phyloP scores from a whole-genome alignment of 2,113 vertebrate genomes.

The Thunnus thynnus region DNA sequence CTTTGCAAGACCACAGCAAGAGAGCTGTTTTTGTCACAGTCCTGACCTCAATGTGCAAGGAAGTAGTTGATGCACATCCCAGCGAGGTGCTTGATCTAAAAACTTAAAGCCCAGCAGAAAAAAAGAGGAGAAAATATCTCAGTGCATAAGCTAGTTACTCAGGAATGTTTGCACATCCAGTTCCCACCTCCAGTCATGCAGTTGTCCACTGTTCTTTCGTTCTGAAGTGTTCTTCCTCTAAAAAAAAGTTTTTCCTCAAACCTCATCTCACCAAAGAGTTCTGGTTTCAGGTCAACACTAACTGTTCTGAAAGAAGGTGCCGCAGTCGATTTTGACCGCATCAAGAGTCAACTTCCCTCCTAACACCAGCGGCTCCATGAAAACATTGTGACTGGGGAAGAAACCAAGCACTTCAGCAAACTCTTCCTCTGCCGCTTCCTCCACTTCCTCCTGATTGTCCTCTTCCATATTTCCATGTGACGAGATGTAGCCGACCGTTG shows the following conservation, averaged over 20 bases:
- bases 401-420: constrained; percentile 48
- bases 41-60: constrained; percentile 22
- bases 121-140: neutral
- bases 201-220: neutral
- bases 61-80: constrained; percentile 62
- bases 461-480: constrained; percentile 55
- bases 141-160: too few species aligned
- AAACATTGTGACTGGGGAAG: constrained; percentile 68
- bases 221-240: neutral
- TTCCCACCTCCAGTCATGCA: neutral
- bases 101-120: neutral
- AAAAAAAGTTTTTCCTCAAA: neutral
- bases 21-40: neutral
- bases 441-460: constrained; percentile 57
- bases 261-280: constrained; percentile 6
- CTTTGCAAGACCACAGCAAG: neutral
- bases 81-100: neutral
- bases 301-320: constrained; percentile 66
- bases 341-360: constrained; percentile 82
- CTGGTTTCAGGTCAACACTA: constrained; percentile 8
- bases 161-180: neutral
- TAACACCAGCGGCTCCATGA: constrained; percentile 49
- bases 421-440: constrained; percentile 34
- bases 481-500: constrained; percentile 78
- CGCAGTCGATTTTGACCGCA: constrained; percentile 82